phyloP scores from a whole-genome alignment of 2,113 vertebrate species.

The Dromaius novaehollandiae region DNA sequence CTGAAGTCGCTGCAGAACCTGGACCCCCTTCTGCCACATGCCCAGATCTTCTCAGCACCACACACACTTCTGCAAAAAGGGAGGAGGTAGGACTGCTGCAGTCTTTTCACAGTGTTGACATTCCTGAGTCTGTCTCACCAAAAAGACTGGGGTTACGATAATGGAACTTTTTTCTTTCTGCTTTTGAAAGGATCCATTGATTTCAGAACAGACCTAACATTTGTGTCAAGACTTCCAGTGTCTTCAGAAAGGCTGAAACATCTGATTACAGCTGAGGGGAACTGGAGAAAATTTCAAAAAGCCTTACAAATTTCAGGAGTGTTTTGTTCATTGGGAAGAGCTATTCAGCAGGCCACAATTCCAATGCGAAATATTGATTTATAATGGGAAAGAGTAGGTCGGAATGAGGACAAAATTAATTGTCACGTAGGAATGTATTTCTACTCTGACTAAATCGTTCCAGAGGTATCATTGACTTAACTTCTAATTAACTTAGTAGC shows the following conservation, averaged over 20 bases:
- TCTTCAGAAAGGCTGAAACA: neutral
- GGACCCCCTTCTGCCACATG: rapidly evolving
- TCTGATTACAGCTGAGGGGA: neutral
- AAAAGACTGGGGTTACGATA: neutral
- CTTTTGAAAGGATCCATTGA: neutral
- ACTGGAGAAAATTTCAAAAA: neutral
- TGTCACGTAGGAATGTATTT: neutral
- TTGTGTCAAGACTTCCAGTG: neutral
- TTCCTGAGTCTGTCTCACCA: neutral
- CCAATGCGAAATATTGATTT: neutral
- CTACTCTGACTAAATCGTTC: neutral
- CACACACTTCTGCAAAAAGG: neutral
- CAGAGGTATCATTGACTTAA: neutral
- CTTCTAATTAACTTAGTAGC: neutral
- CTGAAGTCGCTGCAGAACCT: neutral
- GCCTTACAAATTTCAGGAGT: neutral
- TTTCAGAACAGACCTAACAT: neutral
- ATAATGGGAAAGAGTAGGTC: neutral
- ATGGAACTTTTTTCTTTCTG: neutral
- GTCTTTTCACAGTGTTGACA: neutral
- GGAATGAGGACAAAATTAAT: neutral
- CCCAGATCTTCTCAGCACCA: neutral
- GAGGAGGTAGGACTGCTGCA: neutral
- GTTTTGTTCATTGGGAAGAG: neutral
- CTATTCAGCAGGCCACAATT: neutral